A percentile compares a stretch with the other conserved stretches of the same genome.
These are phyloP conservation scores for Mechanitis messenoides DNA, from an alignment of 2,888 invertebrate species.

Conservation along the genomic window DNA sequence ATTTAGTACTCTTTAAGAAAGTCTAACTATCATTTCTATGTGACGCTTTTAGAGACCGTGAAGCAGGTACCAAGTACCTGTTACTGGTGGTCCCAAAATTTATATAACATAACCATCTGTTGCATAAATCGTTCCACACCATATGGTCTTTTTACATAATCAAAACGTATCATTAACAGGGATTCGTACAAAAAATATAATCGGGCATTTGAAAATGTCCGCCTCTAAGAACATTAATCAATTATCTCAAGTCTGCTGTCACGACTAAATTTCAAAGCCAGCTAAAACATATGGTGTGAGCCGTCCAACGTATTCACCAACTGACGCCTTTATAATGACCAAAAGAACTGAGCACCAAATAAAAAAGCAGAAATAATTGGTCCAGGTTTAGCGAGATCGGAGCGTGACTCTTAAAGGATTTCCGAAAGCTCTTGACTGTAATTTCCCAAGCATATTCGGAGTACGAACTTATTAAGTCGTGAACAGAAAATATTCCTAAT, in stretches of 20 bases:
- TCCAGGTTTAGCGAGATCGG: conserved; percentile 64
- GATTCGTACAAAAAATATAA: conserved; percentile 63
- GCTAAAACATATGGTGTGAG: conserved; percentile 64
- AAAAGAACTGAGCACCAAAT: conserved; percentile 55
- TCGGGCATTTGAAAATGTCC: conserved; percentile 69
- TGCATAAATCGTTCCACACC: conserved; percentile 56
- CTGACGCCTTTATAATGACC: conserved; percentile 69
- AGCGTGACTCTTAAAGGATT: conserved; percentile 71
- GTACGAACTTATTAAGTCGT: conserved; percentile 69
- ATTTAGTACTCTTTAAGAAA: too few relatives aligned
- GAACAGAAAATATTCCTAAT: conserved; percentile 52
- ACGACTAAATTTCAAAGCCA: conserved; percentile 61
- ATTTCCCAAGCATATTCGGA: conserved; percentile 62
- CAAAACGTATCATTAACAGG: conserved; percentile 70
- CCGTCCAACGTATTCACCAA: conserved; percentile 58
- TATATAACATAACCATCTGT: conserved; percentile 35
- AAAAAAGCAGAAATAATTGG: conserved; percentile 69
- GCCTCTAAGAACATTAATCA: conserved; percentile 67
- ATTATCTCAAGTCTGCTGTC: conserved; percentile 67
- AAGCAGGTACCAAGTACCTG: conserved; percentile 13
- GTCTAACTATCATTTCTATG: neutral
- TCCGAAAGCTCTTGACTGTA: conserved; percentile 65
- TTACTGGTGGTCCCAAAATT: conserved; percentile 10
- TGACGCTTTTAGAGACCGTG: neutral
- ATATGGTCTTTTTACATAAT: conserved; percentile 69